Percentiles rank a stretch among this genome's conserved stretches.
phyloP scores from a whole-genome alignment of 2,113 vertebrate genomes.

The Natator depressus region DNA sequence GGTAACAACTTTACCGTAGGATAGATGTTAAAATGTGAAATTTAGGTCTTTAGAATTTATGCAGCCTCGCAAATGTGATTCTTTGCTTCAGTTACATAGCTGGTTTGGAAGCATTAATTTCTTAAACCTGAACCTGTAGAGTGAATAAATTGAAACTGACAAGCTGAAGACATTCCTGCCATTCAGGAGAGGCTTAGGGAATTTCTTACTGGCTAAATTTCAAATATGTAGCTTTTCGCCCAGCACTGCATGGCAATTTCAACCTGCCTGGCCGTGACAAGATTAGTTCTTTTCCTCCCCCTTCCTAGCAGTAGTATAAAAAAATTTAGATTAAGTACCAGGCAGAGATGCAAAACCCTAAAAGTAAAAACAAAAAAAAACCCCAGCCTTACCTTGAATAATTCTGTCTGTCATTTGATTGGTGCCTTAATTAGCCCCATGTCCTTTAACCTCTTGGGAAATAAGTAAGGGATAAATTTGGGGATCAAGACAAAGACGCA shows the following conservation, averaged over 20 bases:
- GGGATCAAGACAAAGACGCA: slow-evolving; percentile 86
- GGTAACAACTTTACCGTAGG: neutral
- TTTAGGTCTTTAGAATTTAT: slow-evolving; percentile 30
- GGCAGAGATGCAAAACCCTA: slow-evolving; percentile 85
- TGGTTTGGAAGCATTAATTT: slow-evolving; percentile 75
- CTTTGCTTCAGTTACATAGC: slow-evolving; percentile 44
- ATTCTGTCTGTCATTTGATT: slow-evolving; percentile 84
- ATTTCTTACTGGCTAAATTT: slow-evolving; percentile 92
- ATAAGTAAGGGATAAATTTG: slow-evolving; percentile 92
- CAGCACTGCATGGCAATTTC: slow-evolving; percentile 85
- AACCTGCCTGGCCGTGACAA: slow-evolving; percentile 86
- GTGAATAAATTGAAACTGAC: slow-evolving; percentile 84
- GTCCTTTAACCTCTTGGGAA: slow-evolving; percentile 91
- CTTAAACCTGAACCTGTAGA: slow-evolving; percentile 75
- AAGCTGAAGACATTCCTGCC: slow-evolving; percentile 86
- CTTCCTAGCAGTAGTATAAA: slow-evolving; percentile 34
- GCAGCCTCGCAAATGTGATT: slow-evolving; percentile 24
- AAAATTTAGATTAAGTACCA: slow-evolving; percentile 91
- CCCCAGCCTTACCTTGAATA: slow-evolving; percentile 86
- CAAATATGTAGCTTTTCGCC: slow-evolving; percentile 87
- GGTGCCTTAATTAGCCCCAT: slow-evolving; percentile 89
- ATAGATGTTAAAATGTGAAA: slow-evolving; percentile 51
- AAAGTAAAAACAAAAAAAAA: slow-evolving; percentile 71
- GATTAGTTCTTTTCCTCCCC: slow-evolving; percentile 81
- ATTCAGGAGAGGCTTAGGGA: slow-evolving; percentile 90